These are phyloP conservation scores for Xiphophorus couchianus DNA, from an alignment of 2,113 vertebrate genomes.

Conservation along the genomic window DNA sequence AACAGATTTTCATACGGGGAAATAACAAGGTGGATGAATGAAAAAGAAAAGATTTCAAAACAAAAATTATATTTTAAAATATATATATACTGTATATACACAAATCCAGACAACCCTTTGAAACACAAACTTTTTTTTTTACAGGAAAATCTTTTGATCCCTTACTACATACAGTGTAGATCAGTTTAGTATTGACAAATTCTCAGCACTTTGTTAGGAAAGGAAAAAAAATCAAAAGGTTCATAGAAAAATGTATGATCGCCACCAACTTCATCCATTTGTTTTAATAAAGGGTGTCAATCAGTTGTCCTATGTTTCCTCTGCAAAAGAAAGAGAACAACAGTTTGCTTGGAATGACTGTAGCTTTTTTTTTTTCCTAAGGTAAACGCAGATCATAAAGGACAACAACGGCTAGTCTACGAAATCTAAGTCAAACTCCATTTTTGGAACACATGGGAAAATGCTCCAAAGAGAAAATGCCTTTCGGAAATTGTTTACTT, in stretches of 20 bases:
- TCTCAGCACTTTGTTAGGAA: constrained; percentile 50
- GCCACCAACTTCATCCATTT: constrained; percentile 81
- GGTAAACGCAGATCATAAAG: constrained; percentile 61
- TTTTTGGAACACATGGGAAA: constrained; percentile 41
- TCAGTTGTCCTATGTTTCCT: constrained; percentile 82
- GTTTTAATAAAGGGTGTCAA: constrained; percentile 80
- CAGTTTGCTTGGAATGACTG: constrained; percentile 82
- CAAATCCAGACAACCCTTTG: constrained; percentile 73
- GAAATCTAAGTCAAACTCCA: constrained; percentile 43
- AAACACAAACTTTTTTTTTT: constrained; percentile 71
- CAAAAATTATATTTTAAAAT: constrained; percentile 77
- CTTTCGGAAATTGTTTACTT: neutral
- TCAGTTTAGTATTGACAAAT: constrained; percentile 61
- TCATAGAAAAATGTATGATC: constrained; percentile 61
- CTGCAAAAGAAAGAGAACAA: constrained; percentile 83
- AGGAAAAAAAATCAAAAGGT: constrained; percentile 47
- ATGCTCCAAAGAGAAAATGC: constrained; percentile 36
- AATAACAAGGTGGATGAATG: constrained; percentile 62
- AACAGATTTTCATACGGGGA: constrained; percentile 68
- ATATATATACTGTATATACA: constrained; percentile 74
- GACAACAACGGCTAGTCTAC: constrained; percentile 54
- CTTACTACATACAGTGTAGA: constrained; percentile 77
- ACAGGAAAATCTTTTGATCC: constrained; percentile 76
- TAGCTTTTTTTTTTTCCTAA: constrained; percentile 46
- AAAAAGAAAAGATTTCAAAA: constrained; percentile 69